phyloP scores from a whole-genome alignment of 2,797 vertebrate species.

The Hippopotamyrus pictus region DNA sequence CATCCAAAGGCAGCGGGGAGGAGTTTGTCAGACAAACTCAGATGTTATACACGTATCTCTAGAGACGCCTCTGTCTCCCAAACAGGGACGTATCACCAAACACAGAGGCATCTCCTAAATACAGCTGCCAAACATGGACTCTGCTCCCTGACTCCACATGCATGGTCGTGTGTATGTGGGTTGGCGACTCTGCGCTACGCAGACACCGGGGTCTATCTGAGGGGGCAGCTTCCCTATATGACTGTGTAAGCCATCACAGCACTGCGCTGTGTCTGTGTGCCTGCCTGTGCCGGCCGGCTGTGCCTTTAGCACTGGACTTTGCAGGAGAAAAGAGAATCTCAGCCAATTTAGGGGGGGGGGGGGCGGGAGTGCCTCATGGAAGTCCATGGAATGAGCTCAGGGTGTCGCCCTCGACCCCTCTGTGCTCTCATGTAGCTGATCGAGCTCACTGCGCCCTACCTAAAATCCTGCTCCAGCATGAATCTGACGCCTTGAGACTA shows the following conservation, averaged over 20 bases:
- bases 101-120: background rate
- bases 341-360: background rate
- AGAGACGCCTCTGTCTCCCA: background rate
- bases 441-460: background rate
- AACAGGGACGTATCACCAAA: background rate
- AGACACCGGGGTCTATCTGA: background rate
- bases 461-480: background rate
- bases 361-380: background rate
- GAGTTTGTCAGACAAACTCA: background rate
- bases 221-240: background rate
- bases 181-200: background rate
- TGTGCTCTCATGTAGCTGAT: background rate
- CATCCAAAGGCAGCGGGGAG: background rate
- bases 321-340: background rate
- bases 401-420: background rate
- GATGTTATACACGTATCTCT: background rate
- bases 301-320: background rate
- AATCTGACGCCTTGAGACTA: background rate
- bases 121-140: background rate
- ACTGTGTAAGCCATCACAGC: background rate
- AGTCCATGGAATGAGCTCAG: too few relatives aligned
- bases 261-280: background rate
- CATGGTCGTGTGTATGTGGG: background rate
- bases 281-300: background rate
- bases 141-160: background rate